Base-by-base conservation (phyloP, 2,888 invertebrate species). In the Lysandra bellargus region DNA sequence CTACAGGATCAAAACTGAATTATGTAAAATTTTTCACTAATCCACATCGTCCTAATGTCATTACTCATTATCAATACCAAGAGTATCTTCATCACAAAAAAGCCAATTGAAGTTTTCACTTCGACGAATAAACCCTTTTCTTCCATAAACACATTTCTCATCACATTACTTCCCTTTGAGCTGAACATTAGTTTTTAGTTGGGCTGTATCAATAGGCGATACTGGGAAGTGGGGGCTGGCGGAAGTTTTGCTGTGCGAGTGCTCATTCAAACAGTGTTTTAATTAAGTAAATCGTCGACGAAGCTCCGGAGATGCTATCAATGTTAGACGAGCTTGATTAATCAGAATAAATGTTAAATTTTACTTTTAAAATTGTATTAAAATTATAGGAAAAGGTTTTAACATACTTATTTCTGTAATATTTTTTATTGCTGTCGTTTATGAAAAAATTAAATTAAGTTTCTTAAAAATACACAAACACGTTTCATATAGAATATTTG, bases 281-380 rank as follows among this genome's bases (percentile, higher is more conserved):
- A 69, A 69, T 69, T 69, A 69, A 69, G 69, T 69, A 69, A 37
- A 69, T 37, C 69, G 69, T 37, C 33, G 69, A 33, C 69, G 33
- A 33, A 69, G 69, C 61, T 61, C 61, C 61, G 64, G 30, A 69
- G 69, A 69, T 69, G 33, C 69, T 69, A 69, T 69, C 69, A 33
- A 33, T 69, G 37, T 33, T 69, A 1, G 69, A 14, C 64, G 64
- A 37, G 69, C 4, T 69, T 69, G 5, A 69, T 69, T 69, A 33
- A 37, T 37, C 14, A 69, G 17, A 69, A 69, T 69, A 69, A 33
- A 69, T 69, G 30, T 37, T 69, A 17, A 33, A 69, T 1, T 69
- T 23, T n/a, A 61, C 17, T 17, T 57, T 57, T 57, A 57, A 57
- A 64, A 23, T 61, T 61, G 30, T 30, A 30, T 64, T 30, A 64